A percentile compares a stretch with the other conserved stretches of the same genome.
Conservation (phyloP, 2,113 vertebrate species). For the Platysternon megacephalum region DNA sequence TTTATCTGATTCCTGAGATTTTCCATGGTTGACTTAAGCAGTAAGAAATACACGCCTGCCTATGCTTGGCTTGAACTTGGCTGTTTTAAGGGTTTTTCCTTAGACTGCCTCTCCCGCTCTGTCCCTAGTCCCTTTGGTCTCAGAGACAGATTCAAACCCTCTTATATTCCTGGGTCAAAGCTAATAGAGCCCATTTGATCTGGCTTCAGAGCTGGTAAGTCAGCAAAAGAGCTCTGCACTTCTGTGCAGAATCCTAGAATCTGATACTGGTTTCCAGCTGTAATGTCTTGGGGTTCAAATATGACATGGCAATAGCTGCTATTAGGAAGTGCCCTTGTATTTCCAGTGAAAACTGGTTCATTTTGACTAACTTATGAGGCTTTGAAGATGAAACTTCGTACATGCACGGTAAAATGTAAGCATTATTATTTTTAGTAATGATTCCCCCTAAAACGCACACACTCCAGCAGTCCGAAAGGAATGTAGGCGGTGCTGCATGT, state of each 20-base stretch:
- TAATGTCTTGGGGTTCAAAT: neutral
- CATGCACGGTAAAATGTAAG: neutral
- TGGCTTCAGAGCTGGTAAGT: accelerated
- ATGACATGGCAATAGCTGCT: neutral
- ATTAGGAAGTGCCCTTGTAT: neutral
- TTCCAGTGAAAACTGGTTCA: neutral
- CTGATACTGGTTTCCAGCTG: accelerated
- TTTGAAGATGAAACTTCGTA: constrained; percentile 61
- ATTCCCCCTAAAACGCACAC: neutral
- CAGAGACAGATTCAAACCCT: neutral
- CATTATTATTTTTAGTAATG: constrained; percentile 43
- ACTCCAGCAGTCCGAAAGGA: neutral
- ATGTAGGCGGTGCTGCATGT: constrained; percentile 56
- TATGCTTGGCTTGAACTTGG: neutral
- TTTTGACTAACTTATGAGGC: constrained; percentile 27
- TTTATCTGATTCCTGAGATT: neutral
- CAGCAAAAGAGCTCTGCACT: accelerated
- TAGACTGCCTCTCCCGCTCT: neutral
- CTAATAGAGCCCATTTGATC: neutral
- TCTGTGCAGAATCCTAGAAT: accelerated
- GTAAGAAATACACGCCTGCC: neutral
- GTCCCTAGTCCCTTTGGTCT: neutral
- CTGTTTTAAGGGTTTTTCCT: neutral
- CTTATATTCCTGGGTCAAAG: neutral
- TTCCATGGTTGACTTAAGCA: neutral